These are phyloP conservation scores for Harpagifer antarcticus DNA, from an alignment of 2,797 vertebrate genomes.

Conservation along the genomic window DNA sequence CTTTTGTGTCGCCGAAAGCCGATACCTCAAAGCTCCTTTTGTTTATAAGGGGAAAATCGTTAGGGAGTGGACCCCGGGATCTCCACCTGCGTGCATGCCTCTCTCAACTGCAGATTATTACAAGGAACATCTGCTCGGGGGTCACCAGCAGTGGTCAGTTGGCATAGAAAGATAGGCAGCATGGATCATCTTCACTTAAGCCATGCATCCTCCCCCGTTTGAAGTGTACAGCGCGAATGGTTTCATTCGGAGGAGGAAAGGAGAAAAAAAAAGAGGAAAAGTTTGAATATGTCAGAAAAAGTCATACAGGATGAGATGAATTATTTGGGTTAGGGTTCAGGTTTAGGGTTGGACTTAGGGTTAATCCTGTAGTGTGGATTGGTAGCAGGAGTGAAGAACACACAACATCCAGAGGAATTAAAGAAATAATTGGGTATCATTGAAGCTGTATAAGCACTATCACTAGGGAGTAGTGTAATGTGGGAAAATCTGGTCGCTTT, in stretches of 20 bases:
- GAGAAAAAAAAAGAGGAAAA: slow-evolving; percentile 34
- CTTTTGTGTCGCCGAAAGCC: slow-evolving; percentile 83
- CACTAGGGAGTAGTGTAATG: slow-evolving; percentile 5
- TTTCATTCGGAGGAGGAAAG: slow-evolving; percentile 39
- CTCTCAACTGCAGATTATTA: slow-evolving; percentile 88
- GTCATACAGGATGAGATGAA: slow-evolving; percentile 53
- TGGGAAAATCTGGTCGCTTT: slow-evolving; percentile 19
- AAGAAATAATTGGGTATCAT: slow-evolving; percentile 17
- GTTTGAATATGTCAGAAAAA: slow-evolving; percentile 55
- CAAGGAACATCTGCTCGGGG: slow-evolving; percentile 88
- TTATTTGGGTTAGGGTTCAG: slow-evolving; percentile 44
- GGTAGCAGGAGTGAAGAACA: slow-evolving; percentile 47
- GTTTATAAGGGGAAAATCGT: slow-evolving; percentile 80
- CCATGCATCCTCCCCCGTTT: slow-evolving; percentile 66
- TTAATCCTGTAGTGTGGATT: slow-evolving; percentile 65
- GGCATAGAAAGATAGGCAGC: slow-evolving; percentile 77
- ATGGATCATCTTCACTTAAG: slow-evolving; percentile 81
- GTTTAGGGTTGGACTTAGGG: slow-evolving; percentile 51
- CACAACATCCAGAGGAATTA: slow-evolving; percentile 43
- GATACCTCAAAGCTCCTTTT: slow-evolving; percentile 88
- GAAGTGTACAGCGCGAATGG: slow-evolving; percentile 64
- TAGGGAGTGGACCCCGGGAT: slow-evolving; percentile 82
- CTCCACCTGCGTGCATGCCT: slow-evolving; percentile 86
- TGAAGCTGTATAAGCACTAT: slow-evolving; percentile 35
- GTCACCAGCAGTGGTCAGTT: slow-evolving; percentile 85